phyloP scores from a whole-genome alignment of 2,888 invertebrate species.

The Drosophila putrida region DNA sequence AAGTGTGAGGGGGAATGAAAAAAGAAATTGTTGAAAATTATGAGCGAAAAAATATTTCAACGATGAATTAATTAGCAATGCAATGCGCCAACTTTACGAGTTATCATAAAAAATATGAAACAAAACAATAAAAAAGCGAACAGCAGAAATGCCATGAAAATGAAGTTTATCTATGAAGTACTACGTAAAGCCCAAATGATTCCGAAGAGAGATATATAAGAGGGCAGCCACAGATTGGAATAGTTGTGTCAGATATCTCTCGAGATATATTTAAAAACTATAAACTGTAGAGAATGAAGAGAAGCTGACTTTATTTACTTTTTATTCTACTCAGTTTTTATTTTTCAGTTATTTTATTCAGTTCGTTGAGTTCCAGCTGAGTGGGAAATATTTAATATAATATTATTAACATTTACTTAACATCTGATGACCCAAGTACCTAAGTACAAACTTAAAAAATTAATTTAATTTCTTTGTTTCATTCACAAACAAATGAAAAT shows the following conservation, averaged over 20 bases:
- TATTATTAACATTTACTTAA: too few species aligned
- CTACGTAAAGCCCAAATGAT: neutral
- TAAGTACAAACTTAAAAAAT: neutral
- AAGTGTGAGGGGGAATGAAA: neutral
- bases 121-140: neutral
- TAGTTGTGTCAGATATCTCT: neutral
- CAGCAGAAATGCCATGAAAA: conserved; percentile 6
- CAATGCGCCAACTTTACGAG: conserved; percentile 51
- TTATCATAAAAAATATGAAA: conserved; percentile 7
- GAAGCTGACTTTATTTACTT: neutral
- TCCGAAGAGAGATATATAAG: conserved; percentile 5
- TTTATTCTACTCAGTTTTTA: neutral
- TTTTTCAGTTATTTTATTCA: neutral
- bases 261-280: neutral
- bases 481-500: neutral
- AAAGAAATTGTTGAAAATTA: conserved; percentile 35
- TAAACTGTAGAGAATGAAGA: neutral
- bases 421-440: too few species aligned
- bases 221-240: neutral
- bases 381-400: neutral
- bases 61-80: conserved; percentile 73
- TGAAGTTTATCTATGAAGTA: conserved; percentile 9
- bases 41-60: conserved; percentile 44
- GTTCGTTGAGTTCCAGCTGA: neutral
- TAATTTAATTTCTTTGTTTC: neutral